These are phyloP conservation scores for Maniola jurtina DNA, from an alignment of 1,140 invertebrate genomes.

Conservation along the genomic window DNA sequence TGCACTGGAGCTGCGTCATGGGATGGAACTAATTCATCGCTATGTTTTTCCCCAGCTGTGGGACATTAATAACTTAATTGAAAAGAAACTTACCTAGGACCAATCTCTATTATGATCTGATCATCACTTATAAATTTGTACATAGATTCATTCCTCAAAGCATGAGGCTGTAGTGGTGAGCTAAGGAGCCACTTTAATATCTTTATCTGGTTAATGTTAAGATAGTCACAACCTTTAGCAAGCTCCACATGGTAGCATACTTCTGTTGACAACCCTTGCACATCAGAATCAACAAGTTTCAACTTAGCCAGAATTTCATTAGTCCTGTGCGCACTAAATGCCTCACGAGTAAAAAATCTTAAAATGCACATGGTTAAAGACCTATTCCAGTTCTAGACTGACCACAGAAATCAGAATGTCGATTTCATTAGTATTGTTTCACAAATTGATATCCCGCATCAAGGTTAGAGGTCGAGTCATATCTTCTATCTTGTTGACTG, in stretches of 20 bases:
- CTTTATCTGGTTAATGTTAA: constrained; percentile 79
- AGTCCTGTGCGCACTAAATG: constrained; percentile 71
- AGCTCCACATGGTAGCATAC: constrained; percentile 89
- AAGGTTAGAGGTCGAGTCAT: constrained; percentile 66
- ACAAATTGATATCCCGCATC: constrained; percentile 60
- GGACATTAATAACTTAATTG: background rate
- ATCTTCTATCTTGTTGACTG: constrained; percentile 39
- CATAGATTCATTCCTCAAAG: constrained; percentile 72
- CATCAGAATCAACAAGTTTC: constrained; percentile 55
- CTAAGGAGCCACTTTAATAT: constrained; percentile 86
- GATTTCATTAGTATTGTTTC: constrained; percentile 18
- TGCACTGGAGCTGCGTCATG: no score
- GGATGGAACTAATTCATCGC: no score
- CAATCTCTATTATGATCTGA: constrained; percentile 86
- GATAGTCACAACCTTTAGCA: constrained; percentile 67
- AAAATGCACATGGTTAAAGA: constrained; percentile 59
- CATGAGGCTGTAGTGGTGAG: constrained; percentile 81
- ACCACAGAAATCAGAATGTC: constrained; percentile 14
- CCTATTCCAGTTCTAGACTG: constrained; percentile 19
- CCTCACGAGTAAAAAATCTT: constrained; percentile 70
- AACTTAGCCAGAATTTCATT: constrained; percentile 69
- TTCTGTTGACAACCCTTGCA: constrained; percentile 83
- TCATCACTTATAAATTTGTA: constrained; percentile 61
- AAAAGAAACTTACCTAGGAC: constrained; percentile 82
- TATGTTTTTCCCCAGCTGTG: no score